Conservation (phyloP, 2,888 invertebrate species). For the Melinaea marsaeus region DNA sequence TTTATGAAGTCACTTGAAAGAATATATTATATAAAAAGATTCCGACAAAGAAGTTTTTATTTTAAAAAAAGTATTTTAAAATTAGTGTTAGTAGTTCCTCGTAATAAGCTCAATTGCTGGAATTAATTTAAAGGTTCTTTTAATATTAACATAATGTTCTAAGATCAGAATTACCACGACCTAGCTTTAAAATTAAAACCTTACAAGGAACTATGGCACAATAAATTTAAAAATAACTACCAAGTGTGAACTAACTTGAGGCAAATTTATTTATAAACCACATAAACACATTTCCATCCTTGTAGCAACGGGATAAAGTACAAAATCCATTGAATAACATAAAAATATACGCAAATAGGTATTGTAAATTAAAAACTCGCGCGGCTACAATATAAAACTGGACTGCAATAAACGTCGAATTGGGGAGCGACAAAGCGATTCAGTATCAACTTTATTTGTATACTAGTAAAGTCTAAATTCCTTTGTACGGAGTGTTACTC, state of each 20-base stretch:
- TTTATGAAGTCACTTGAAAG: too few species aligned
- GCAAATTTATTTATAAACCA: conserved; percentile 10
- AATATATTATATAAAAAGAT: too few species aligned
- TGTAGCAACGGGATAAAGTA: conserved; percentile 10
- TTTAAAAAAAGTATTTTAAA: too few species aligned
- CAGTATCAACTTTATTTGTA: conserved; percentile 28
- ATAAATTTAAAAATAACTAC: conserved; percentile 41
- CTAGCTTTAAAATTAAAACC: conserved; percentile 29
- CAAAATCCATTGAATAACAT: conserved; percentile 13
- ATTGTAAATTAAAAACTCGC: conserved; percentile 37
- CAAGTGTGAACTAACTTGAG: conserved; percentile 37
- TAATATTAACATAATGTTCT: too few species aligned
- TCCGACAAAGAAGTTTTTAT: too few species aligned
- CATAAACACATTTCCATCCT: not conserved
- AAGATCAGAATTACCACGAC: conserved; percentile 6
- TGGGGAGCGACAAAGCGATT: conserved; percentile 22
- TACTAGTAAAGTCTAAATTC: conserved; percentile 28
- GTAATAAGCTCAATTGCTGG: too few species aligned
- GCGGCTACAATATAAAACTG: conserved; percentile 41
- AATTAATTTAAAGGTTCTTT: too few species aligned
- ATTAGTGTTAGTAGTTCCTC: too few species aligned
- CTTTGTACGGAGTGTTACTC: not conserved
- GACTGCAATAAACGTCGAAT: conserved; percentile 41
- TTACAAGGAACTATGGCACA: conserved; percentile 32
- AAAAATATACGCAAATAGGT: conserved; percentile 21